Evolutionary conservation across 2,113 vertebrate genomes (phyloP).

Genomic region (Coregonus clupeaformis): DNA sequence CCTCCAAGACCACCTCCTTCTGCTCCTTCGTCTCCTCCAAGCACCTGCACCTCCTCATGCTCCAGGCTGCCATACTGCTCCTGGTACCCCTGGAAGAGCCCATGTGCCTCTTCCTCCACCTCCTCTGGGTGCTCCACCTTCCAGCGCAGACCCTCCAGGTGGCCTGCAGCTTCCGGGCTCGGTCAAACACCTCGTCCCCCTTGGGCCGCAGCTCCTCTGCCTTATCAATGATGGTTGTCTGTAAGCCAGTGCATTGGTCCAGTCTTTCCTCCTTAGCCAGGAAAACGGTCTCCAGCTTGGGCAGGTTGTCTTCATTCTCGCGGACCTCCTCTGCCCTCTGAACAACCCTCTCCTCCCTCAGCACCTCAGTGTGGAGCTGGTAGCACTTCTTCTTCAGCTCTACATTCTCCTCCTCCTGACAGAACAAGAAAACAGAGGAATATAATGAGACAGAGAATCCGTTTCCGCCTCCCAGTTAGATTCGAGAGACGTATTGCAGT

Average conservation of each 20-base stretch:
- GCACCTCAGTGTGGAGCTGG: background rate
- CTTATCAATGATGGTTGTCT: background rate
- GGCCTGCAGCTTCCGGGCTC: background rate
- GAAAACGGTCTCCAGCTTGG: background rate
- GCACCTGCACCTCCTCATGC: too few relatives aligned
- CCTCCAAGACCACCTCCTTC: background rate
- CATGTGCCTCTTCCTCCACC: background rate
- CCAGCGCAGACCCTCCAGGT: conserved; percentile 1
- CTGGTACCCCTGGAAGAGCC: background rate
- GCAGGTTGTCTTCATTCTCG: background rate
- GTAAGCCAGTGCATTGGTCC: conserved; percentile 2
- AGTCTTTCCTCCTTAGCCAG: background rate
- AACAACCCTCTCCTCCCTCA: background rate
- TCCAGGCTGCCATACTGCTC: background rate
- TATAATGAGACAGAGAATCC: too few relatives aligned
- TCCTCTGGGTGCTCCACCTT: background rate
- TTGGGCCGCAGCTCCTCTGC: background rate
- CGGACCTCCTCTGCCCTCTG: background rate
- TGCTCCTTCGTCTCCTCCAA: too few relatives aligned
- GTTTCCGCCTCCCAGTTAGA: too few relatives aligned
- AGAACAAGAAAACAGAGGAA: background rate
- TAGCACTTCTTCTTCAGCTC: background rate
- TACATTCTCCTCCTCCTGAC: background rate
- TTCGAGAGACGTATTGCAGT: too few relatives aligned
- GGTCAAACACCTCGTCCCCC: background rate